Evolutionary conservation across 2,888 invertebrate species (phyloP).

Genomic region (Lypha dubia): DNA sequence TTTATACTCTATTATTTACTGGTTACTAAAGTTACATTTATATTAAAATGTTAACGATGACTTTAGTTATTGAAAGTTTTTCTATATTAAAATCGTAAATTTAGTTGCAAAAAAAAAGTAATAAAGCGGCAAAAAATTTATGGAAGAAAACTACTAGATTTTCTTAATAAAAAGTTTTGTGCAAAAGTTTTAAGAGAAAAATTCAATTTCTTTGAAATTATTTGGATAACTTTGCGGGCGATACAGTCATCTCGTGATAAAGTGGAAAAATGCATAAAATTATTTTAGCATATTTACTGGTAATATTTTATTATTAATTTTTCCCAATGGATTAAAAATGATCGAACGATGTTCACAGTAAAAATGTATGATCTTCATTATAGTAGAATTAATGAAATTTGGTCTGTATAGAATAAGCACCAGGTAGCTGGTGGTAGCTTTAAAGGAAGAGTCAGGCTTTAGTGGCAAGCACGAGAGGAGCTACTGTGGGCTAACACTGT

Average conservation of each 20-base stretch:
- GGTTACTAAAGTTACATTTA: conserved; percentile 63
- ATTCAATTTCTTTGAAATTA: conserved; percentile 32
- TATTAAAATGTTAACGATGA: conserved; percentile 69
- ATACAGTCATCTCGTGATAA: neutral
- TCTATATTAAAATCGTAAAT: conserved; percentile 70
- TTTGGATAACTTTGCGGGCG: conserved; percentile 44
- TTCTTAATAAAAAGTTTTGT: conserved; percentile 32
- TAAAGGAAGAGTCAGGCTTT: too few species aligned
- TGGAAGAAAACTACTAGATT: neutral
- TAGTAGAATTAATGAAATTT: too few species aligned
- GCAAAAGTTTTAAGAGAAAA: conserved; percentile 35
- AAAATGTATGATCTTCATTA: too few species aligned
- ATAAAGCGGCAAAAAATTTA: conserved; percentile 18
- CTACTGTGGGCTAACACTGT: too few species aligned
- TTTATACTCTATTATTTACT: conserved; percentile 57
- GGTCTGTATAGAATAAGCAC: too few species aligned
- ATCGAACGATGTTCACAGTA: neutral
- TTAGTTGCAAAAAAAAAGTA: conserved; percentile 27
- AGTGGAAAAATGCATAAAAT: too few species aligned
- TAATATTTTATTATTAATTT: too few species aligned
- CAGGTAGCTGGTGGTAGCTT: too few species aligned
- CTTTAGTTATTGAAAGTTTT: conserved; percentile 70
- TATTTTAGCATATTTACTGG: too few species aligned
- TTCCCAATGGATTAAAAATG: too few species aligned
- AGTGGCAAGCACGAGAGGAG: too few species aligned